These are phyloP conservation scores for Zeuzera pyrina DNA, from an alignment of 2,888 invertebrate genomes.

Conservation along the genomic window DNA sequence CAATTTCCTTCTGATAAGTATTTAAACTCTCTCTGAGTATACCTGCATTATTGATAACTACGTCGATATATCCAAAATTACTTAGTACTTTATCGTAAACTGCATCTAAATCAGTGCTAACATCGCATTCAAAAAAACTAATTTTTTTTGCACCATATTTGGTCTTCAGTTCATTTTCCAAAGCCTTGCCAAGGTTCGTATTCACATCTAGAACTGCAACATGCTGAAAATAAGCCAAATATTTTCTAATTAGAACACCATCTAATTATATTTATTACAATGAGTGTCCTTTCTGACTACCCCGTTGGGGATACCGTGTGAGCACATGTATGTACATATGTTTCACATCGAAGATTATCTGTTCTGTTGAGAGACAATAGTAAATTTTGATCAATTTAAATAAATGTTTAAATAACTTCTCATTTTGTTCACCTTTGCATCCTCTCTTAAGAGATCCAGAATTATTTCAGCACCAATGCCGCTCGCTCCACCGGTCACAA, in stretches of 20 bases:
- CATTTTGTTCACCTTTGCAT: slow-evolving; percentile 49
- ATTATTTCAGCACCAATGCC: slow-evolving; percentile 51
- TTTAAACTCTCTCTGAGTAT: slow-evolving; percentile 9
- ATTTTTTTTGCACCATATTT: slow-evolving; percentile 6
- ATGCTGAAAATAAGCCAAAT: slow-evolving; percentile 10
- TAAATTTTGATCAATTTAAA: too few species aligned
- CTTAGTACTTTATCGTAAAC: slow-evolving; percentile 5
- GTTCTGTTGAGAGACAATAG: too few species aligned
- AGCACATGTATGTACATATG: too few species aligned
- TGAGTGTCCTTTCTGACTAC: too few species aligned
- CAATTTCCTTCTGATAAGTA: slow-evolving; percentile 9
- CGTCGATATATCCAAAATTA: slow-evolving; percentile 5
- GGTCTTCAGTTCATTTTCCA: slow-evolving; percentile 5
- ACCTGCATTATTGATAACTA: slow-evolving; percentile 12
- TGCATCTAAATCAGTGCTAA: slow-evolving; percentile 7
- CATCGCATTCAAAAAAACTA: slow-evolving; percentile 9
- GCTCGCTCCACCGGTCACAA: slow-evolving; percentile 50
- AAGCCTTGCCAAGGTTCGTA: slow-evolving; percentile 3
- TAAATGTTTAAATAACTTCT: too few species aligned
- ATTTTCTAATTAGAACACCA: too few species aligned
- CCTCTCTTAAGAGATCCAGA: slow-evolving; percentile 32
- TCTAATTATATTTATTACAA: too few species aligned
- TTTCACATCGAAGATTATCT: too few species aligned
- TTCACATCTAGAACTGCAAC: slow-evolving; percentile 9
- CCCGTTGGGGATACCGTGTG: too few species aligned